These are phyloP conservation scores for Drosophila ficusphila DNA, from an alignment of 1,140 invertebrate genomes.

Conservation along the genomic window DNA sequence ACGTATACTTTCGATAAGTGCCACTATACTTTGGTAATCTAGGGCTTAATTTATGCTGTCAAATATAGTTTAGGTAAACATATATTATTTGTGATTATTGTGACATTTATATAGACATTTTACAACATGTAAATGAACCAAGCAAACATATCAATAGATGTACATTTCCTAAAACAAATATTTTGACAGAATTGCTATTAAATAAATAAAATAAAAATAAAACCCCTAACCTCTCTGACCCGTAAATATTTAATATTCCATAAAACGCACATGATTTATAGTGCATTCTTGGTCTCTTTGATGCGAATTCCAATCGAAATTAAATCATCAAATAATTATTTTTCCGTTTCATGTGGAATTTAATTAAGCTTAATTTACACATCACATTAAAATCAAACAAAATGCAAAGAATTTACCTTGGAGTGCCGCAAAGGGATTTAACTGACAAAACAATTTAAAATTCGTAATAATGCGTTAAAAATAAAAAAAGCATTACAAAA, in stretches of 20 bases:
- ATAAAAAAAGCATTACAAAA: constrained; percentile 31
- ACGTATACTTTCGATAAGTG: neutral
- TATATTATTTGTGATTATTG: no score
- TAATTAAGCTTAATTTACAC: constrained; percentile 17
- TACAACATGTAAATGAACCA: no score
- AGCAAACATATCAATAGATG: no score
- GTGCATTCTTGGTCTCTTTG: neutral
- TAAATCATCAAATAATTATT: constrained; percentile 23
- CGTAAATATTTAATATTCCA: constrained; percentile 19
- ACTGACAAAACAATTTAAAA: constrained; percentile 46
- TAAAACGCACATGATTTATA: constrained; percentile 43
- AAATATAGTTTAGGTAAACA: neutral
- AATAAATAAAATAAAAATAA: no score
- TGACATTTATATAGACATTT: no score
- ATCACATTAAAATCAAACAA: constrained; percentile 30
- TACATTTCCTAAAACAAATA: no score
- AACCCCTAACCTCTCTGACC: no score
- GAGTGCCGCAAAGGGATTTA: constrained; percentile 6
- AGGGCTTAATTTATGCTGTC: no score
- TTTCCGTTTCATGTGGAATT: neutral
- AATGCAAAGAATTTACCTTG: constrained; percentile 60
- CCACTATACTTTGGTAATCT: neutral
- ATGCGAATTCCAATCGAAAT: constrained; percentile 32
- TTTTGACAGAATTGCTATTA: no score
- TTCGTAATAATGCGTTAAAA: constrained; percentile 58